These are phyloP conservation scores for Brachirus orientalis DNA, from an alignment of 2,113 vertebrate species.

Conservation along the genomic window DNA sequence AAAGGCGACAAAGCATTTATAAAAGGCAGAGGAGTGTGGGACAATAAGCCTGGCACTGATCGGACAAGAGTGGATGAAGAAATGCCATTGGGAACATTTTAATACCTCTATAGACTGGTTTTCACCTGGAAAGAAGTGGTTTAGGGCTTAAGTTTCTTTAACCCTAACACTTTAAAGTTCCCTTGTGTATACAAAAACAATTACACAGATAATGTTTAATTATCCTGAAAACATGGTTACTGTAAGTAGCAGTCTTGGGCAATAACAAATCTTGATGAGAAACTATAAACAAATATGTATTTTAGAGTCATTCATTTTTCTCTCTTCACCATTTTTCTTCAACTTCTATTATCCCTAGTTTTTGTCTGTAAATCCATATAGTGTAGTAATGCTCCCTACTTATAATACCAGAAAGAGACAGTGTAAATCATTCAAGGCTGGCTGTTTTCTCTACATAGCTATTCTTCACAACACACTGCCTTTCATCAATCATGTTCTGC, in stretches of 20 bases:
- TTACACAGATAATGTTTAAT: constrained; percentile 24
- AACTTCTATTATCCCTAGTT: constrained; percentile 48
- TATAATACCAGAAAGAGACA: constrained; percentile 57
- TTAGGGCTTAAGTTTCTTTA: no score
- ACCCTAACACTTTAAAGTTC: no score
- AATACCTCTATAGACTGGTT: no score
- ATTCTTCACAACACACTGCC: constrained; percentile 57
- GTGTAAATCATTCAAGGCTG: constrained; percentile 70
- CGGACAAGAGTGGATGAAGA: no score
- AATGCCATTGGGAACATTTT: no score
- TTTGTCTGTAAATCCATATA: constrained; percentile 52
- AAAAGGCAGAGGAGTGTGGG: no score
- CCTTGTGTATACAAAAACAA: no score
- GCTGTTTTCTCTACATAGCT: constrained; percentile 58
- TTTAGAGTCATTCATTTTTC: constrained; percentile 25
- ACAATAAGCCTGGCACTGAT: no score
- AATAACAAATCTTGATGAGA: not conserved
- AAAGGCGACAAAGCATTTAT: no score
- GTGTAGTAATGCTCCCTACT: constrained; percentile 46
- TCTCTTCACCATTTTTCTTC: constrained; percentile 12
- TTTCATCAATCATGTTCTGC: constrained; percentile 70
- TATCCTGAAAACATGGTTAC: not conserved
- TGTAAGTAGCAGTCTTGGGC: not conserved
- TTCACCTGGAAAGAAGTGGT: no score
- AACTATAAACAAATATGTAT: constrained; percentile 1